Base-by-base conservation (phyloP, 2,888 invertebrate genomes). In the Danaus chrysippus region DNA sequence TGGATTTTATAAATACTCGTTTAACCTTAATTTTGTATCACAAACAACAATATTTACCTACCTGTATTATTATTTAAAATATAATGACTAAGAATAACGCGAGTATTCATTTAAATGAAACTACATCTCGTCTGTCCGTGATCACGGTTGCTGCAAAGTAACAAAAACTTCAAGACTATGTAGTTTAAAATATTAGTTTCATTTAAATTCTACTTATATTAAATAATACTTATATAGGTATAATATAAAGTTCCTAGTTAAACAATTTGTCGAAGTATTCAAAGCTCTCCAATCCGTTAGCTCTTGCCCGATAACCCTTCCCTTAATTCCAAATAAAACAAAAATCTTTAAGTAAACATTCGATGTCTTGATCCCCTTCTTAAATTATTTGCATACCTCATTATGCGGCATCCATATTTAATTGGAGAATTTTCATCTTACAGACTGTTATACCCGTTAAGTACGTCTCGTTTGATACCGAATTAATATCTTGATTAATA, bases 321-420 rank as follows among this genome's bases (percentile, higher is more conserved):
- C 55, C 60, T 42, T 65, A 68, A 68, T 66, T 62, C 58, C 63
- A 65, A 68, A 65, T 66, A 68, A 66, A 69, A 68, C 68, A 69
- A 42, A 64, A 68, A 71, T 69, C 68, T 68, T 67, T 65, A 59
- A 63, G 63, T 67, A 69, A 70, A 71, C 68, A 70, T 67, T 68
- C 64, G 61, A 68, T 66, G 66, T 66, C 65, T 54, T 54, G 61
- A 62, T 52, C 56, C 62, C 63, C 66, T 68, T 34, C 68, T 68
- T 84, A 80, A 81, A 79, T 83, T 84, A 89, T 89, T 89, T 87
- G 73, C 72, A 74, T 90, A 87, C 84, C 87, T 89, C 87, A 90
- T 90, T 88, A 87, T 77, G 79, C 75, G 85, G 86, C 87, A 90
- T 90, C 80, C 84, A 90, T 90, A 90, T 90, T 90, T 90, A 89